Evolutionary conservation across 1,140 invertebrate species (phyloP).

Genomic region (Octopus sinensis): DNA sequence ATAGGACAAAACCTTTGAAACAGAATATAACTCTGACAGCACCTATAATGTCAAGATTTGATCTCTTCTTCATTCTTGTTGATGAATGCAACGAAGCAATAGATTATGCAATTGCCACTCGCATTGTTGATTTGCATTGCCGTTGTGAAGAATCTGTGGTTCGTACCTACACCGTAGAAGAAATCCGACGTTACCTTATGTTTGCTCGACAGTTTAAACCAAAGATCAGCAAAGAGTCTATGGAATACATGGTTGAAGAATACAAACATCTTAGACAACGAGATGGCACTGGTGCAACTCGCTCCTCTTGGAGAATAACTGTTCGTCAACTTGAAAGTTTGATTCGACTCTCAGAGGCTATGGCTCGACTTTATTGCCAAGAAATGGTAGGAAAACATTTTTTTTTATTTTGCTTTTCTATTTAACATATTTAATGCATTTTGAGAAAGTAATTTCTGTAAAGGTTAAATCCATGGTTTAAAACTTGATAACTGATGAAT

Average conservation of each 20-base stretch:
- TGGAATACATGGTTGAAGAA: slow-evolving; percentile 80
- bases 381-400: slow-evolving; percentile 68
- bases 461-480: too few relatives aligned
- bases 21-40: slow-evolving; percentile 92
- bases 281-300: slow-evolving; percentile 70
- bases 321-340: slow-evolving; percentile 99
- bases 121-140: slow-evolving; percentile 92
- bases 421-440: background rate
- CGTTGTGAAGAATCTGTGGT: slow-evolving; percentile 74
- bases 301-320: slow-evolving; percentile 86
- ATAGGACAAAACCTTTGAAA: slow-evolving; percentile 87
- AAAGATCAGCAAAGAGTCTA: slow-evolving; percentile 67
- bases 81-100: slow-evolving; percentile 90
- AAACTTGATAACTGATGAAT: too few relatives aligned
- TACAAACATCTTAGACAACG: slow-evolving; percentile 83
- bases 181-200: slow-evolving; percentile 87
- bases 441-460: background rate
- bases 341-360: slow-evolving; percentile 91
- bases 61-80: slow-evolving; percentile 96
- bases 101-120: slow-evolving; percentile 92
- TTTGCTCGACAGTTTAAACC: slow-evolving; percentile 97
- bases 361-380: slow-evolving; percentile 92
- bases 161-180: slow-evolving; percentile 49
- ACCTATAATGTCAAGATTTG: slow-evolving; percentile 99
- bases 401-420: background rate